phyloP scores from a whole-genome alignment of 2,888 invertebrate species.

The Saturnia pavonia region DNA sequence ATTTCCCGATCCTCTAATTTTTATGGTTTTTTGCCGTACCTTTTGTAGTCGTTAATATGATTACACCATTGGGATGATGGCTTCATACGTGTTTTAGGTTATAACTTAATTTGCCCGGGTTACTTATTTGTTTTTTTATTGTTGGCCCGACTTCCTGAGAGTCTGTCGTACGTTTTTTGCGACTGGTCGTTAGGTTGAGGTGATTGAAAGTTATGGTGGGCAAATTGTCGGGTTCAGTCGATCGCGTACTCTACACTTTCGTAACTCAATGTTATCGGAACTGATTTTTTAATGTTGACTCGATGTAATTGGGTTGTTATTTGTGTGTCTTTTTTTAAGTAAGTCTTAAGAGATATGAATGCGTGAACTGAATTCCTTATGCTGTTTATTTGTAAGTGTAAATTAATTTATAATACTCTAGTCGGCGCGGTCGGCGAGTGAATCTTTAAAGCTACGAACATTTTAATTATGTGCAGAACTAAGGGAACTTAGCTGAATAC shows the following conservation, averaged over 20 bases:
- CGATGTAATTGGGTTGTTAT: constrained; percentile 61
- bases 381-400: constrained; percentile 45
- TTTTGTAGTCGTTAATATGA: constrained; percentile 83
- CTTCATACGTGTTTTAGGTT: constrained; percentile 82
- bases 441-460: constrained; percentile 42
- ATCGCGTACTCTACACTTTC: constrained; percentile 27
- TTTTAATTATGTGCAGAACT: constrained; percentile 43
- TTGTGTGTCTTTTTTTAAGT: constrained; percentile 39
- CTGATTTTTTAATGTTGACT: constrained; percentile 57
- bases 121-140: constrained; percentile 80
- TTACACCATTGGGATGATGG: constrained; percentile 81
- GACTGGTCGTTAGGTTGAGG: constrained; percentile 72
- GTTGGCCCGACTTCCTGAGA: constrained; percentile 77
- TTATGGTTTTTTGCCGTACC: constrained; percentile 77
- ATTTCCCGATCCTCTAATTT: constrained; percentile 82
- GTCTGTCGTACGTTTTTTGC: constrained; percentile 76
- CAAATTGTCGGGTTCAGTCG: constrained; percentile 59
- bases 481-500: constrained; percentile 35
- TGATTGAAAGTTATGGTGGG: constrained; percentile 79
- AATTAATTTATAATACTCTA: constrained; percentile 67
- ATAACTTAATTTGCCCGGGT: constrained; percentile 81
- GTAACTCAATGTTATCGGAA: constrained; percentile 40
- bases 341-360: constrained; percentile 26
- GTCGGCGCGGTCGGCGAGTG: constrained; percentile 38
- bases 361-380: constrained; percentile 35